Evolutionary conservation across 1,140 invertebrate species (phyloP).

Genomic region (Zaprionus nigranus): DNA sequence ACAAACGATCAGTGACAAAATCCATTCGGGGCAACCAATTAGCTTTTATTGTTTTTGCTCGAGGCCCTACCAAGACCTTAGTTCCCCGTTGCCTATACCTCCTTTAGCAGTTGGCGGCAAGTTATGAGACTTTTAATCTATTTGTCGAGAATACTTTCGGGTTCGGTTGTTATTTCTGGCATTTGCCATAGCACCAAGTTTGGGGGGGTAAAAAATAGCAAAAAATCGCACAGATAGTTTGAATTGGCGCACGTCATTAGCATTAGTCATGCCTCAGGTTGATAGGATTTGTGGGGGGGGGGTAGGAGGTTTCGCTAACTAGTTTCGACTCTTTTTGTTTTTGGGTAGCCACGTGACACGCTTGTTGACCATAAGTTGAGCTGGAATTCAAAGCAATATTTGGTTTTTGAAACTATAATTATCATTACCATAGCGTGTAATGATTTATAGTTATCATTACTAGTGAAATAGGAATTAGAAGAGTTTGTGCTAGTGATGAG

Average conservation of each 20-base stretch:
- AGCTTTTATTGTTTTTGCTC: conserved; percentile 11
- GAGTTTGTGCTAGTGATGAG: not conserved
- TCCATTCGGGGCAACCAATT: conserved; percentile 22
- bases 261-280: conserved; percentile 65
- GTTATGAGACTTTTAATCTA: conserved; percentile 37
- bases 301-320: not conserved
- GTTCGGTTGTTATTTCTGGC: conserved; percentile 55
- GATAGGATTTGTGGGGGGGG: not conserved
- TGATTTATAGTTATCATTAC: not conserved
- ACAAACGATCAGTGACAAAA: conserved; percentile 34
- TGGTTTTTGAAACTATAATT: not conserved
- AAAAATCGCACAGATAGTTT: conserved; percentile 50
- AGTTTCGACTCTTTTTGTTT: not conserved
- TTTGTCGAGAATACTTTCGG: conserved; percentile 24
- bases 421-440: not conserved
- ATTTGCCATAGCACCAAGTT: conserved; percentile 50
- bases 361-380: not conserved
- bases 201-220: no score
- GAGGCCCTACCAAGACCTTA: not conserved
- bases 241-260: conserved; percentile 54
- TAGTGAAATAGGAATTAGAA: not conserved
- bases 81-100: no score
- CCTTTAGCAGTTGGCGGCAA: conserved; percentile 5
- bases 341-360: conserved; percentile 41
- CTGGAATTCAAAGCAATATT: not conserved